Evolutionary conservation across 1,140 invertebrate species (phyloP).

Genomic region (Anastatus disparis): DNA sequence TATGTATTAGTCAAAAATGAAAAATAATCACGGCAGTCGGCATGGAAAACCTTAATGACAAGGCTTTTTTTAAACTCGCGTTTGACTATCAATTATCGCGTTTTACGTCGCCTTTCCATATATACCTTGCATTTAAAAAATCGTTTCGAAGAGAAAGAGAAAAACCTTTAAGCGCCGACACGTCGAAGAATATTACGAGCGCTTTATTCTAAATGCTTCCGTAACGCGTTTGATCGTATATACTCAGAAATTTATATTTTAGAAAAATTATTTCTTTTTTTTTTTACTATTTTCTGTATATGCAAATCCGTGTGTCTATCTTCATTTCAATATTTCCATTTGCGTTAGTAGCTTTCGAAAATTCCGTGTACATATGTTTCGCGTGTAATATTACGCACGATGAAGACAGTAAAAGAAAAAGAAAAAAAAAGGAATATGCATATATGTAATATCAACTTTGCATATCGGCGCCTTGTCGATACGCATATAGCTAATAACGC

Average conservation of each 20-base stretch:
- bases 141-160: too few relatives aligned
- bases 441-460: not conserved
- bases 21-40: constrained; percentile 48
- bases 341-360: too few relatives aligned
- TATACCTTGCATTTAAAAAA: too few relatives aligned
- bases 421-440: too few relatives aligned
- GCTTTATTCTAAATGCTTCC: constrained; percentile 7
- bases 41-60: constrained; percentile 55
- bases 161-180: too few relatives aligned
- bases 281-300: too few relatives aligned
- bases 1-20: too few relatives aligned
- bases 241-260: too few relatives aligned
- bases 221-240: not conserved
- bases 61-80: constrained; percentile 45
- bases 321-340: too few relatives aligned
- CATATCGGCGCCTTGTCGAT: not conserved
- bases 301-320: too few relatives aligned
- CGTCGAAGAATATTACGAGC: constrained; percentile 20
- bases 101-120: constrained; percentile 48
- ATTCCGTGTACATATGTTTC: not conserved
- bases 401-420: not conserved
- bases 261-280: too few relatives aligned
- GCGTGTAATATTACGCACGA: not conserved
- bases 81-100: constrained; percentile 56
- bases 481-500: too few relatives aligned